A percentile compares a stretch with the other conserved stretches of the same genome.
These are phyloP conservation scores for Channallabes apus DNA, from an alignment of 2,797 vertebrate species.

Conservation along the genomic window DNA sequence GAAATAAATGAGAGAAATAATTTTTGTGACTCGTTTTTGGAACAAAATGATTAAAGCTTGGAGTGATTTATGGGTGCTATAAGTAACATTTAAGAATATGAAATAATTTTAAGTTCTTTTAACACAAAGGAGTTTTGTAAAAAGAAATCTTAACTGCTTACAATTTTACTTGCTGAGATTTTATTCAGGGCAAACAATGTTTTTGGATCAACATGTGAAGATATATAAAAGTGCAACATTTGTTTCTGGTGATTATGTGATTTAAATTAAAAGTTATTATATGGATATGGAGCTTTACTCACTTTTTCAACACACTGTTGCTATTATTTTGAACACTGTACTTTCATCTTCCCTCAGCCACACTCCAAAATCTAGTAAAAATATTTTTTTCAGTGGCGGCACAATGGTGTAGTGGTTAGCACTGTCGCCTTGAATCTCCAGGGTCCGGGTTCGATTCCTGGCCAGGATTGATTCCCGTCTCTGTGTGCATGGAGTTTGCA, in stretches of 20 bases:
- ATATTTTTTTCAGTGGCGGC: not conserved
- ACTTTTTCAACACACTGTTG: too few species aligned
- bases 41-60: not conserved
- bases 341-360: not conserved
- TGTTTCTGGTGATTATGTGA: not conserved
- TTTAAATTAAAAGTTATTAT: too few species aligned
- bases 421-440: too few species aligned
- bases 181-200: not conserved
- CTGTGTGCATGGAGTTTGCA: too few species aligned
- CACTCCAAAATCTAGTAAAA: not conserved
- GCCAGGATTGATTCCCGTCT: too few species aligned
- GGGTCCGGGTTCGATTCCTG: too few species aligned
- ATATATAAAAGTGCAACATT: not conserved
- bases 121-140: too few species aligned
- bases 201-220: not conserved
- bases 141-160: too few species aligned
- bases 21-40: not conserved
- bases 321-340: too few species aligned
- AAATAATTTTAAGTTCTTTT: too few species aligned
- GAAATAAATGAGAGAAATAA: conserved; percentile 37
- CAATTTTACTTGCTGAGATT: not conserved
- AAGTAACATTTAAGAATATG: not conserved
- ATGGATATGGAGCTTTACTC: too few species aligned
- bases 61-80: not conserved
- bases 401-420: too few species aligned